phyloP scores from a whole-genome alignment of 2,797 vertebrate species.

The Ctenosaura bakeri region DNA sequence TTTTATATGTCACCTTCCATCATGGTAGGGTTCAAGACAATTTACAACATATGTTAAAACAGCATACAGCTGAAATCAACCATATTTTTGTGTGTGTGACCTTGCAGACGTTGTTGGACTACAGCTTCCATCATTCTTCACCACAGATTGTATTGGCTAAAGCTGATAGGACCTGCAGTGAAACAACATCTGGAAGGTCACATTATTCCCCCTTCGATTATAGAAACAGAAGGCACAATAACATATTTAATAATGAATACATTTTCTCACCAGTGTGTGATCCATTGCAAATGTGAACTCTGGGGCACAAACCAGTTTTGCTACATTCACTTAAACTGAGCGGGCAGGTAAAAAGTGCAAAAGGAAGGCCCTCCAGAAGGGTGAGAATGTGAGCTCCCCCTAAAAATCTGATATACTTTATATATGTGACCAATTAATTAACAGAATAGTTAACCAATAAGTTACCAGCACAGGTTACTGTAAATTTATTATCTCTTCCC shows the following conservation, averaged over 20 bases:
- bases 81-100: too few species aligned
- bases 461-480: background rate
- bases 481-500: background rate
- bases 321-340: background rate
- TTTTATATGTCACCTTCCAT: too few species aligned
- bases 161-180: too few species aligned
- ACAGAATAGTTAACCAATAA: background rate
- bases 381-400: background rate
- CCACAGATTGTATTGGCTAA: too few species aligned
- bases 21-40: too few species aligned
- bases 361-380: background rate
- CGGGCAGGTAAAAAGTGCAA: background rate
- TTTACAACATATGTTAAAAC: too few species aligned
- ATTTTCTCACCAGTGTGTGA: background rate
- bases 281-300: background rate
- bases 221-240: background rate
- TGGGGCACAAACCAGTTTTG: background rate
- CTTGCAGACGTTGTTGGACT: too few species aligned
- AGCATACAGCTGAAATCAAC: too few species aligned
- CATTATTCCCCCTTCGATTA: too few species aligned
- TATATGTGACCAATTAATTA: background rate
- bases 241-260: background rate
- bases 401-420: background rate
- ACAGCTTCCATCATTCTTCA: too few species aligned
- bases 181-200: too few species aligned